Evolutionary conservation across 2,888 invertebrate genomes (phyloP), one percentile per base, ranked within the genome.

Genomic region (Microchrysa polita): DNA sequence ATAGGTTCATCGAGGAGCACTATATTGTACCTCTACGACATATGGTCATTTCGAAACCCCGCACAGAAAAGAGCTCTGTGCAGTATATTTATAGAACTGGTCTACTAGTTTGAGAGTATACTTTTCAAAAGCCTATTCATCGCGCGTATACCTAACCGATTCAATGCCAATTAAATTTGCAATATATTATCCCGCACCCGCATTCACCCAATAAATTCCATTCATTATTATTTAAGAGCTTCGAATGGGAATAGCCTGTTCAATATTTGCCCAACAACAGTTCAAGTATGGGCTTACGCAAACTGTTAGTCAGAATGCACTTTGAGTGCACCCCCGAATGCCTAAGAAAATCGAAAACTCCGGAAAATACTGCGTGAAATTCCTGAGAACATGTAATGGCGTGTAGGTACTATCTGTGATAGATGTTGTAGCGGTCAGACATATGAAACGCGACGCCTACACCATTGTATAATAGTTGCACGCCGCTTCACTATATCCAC

Each of bases 121-220:
- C n/a, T n/a, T 44, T 63, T 18, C 1, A 42, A 42, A 40, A 5
- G 42, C 18, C 12, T 44, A 65, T 65, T 65, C 65, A 65, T 65
- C 48, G 22, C 20, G 48, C 48, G n/a, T n/a, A n/a, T n/a, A n/a
- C n/a, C n/a, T n/a, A n/a, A 48, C 48, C 65, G 65, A 65, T 48
- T 23, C 22, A 44, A 44, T 48, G 65, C 65, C 65, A 65, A 65
- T 65, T 65, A 65, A 65, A 65, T 44, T 44, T 65, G 65, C 48
- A 65, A 48, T 65, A 65, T 42, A 48, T 65, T 22, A 48, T 34
- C 12, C 65, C n/a, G n/a, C n/a, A n/a, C n/a, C 59, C 48, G 12
- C 65, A 18, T 44, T 44, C 65, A 65, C 65, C 65, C 65, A 48
- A 48, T 22, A 48, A 65, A 65, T 65, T 65, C 65, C 65, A 65